Base-by-base conservation (phyloP, 1,140 invertebrate genomes). In the Drosophila lacteicornis region DNA sequence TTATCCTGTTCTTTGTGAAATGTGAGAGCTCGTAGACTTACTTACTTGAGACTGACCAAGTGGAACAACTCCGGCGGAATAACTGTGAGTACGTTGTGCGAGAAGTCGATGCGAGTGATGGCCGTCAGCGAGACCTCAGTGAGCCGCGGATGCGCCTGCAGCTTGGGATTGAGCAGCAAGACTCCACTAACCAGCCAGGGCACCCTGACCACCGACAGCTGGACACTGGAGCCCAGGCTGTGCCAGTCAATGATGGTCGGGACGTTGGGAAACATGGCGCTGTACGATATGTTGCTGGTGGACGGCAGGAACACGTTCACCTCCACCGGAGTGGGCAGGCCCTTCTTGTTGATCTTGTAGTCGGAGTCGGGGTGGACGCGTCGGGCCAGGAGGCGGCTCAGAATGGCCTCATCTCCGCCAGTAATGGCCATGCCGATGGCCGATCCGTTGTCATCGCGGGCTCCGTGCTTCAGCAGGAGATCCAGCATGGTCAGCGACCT, bases 211-310 rank as follows among this genome's bases (percentile, higher is more conserved):
- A 95, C 93, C 79, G 94, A 93, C 38, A 97, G 91, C 74, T 95
- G 94, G 8, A 91, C 96, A 96, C 90, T 92, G 56, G 95, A 95
- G 78, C 98, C 96, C 22, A 86, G 33, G 80, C 96, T 95, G 78
- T 99, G 97, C 99, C 99, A 99, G 93, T 98, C 98, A 4, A 99
- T 95, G 95, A 98, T 98, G 0, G 98, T 98, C 1, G 98, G 95
- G 25, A 43, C 95, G 56, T 96, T 96, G 7, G 98, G 98, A 91
- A 97, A 97, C 65, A 98, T 94, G 7, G 96, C 95, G 74, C 96
- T 96, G 91, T 97, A 97, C 1, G 96, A 96, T 38, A 97, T 94
- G 70, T 95, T 94, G 2, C 95, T 94, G 51, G 95, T 94, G 11
- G 93, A 95, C 4, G 94, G 81, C 81, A 94, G 79, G 92, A 94